Conservation (phyloP, 2,888 invertebrate species). For the Siphonodentalium dalli region DNA sequence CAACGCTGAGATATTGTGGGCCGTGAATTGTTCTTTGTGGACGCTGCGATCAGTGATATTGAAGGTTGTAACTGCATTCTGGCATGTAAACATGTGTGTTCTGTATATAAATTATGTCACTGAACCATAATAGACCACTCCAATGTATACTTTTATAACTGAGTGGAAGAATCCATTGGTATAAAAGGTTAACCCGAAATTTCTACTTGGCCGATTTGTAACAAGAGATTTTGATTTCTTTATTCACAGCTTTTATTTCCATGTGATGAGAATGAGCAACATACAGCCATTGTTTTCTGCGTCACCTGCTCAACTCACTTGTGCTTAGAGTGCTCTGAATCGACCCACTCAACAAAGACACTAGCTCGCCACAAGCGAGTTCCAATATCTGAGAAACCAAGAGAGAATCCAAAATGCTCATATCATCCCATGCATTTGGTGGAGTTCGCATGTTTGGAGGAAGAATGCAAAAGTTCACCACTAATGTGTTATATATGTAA, state of each 20-base stretch:
- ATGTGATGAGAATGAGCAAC: constrained; percentile 71
- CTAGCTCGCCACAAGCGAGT: constrained; percentile 69
- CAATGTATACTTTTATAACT: no score
- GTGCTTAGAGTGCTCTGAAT: constrained; percentile 69
- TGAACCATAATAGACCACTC: no score
- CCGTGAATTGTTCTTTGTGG: no score
- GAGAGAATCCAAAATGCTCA: constrained; percentile 69
- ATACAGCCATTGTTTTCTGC: constrained; percentile 70
- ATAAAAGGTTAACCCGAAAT: no score
- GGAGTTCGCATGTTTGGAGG: constrained; percentile 70
- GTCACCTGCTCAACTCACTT: constrained; percentile 70
- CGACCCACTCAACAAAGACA: constrained; percentile 69
- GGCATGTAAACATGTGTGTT: no score
- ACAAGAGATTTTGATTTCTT: no score
- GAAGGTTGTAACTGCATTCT: no score
- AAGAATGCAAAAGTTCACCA: constrained; percentile 68
- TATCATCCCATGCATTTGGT: constrained; percentile 70
- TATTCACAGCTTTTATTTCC: constrained; percentile 62
- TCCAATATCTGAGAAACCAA: constrained; percentile 70
- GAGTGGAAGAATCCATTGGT: no score
- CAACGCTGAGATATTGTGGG: no score
- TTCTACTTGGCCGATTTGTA: no score
- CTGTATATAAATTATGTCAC: no score
- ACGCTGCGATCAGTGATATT: no score
- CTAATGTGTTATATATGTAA: constrained; percentile 72